These are phyloP conservation scores for Daktulosphaira vitifoliae DNA, from an alignment of 1,140 invertebrate genomes.

Conservation along the genomic window DNA sequence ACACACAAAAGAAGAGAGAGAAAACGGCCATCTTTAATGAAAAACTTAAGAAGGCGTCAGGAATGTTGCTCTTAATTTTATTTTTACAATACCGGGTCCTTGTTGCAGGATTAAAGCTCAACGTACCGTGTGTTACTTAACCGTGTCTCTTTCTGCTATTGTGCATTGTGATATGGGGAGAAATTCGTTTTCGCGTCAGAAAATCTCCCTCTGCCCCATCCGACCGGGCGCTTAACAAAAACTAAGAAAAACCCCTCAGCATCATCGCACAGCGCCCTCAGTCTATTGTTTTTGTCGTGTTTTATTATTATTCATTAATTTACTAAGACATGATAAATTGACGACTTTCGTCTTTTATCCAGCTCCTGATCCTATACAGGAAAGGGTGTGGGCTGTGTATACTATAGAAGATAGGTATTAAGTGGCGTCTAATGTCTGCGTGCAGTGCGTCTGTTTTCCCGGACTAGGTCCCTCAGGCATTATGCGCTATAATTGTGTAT, in stretches of 20 bases:
- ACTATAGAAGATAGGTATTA: constrained; percentile 18
- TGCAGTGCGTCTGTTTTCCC: neutral
- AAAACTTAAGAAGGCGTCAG: constrained; percentile 31
- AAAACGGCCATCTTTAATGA: constrained; percentile 34
- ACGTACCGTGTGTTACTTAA: constrained; percentile 34
- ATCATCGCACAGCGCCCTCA: neutral
- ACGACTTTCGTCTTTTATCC: neutral
- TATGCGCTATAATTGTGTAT: neutral
- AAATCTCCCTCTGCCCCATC: neutral
- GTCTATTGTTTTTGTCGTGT: constrained; percentile 31
- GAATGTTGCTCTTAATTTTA: constrained; percentile 32
- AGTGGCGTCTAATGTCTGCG: constrained; percentile 31
- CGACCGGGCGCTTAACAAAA: constrained; percentile 2
- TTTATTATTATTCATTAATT: constrained; percentile 34
- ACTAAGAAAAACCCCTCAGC: constrained; percentile 19
- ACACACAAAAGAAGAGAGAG: neutral
- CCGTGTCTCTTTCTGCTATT: constrained; percentile 17
- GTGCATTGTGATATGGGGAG: neutral
- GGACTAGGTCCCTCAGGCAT: neutral
- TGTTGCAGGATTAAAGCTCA: constrained; percentile 27
- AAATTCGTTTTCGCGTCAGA: constrained; percentile 32
- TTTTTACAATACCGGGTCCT: constrained; percentile 22
- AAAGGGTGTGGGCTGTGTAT: too few species aligned
- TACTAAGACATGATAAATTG: constrained; percentile 31
- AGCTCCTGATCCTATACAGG: too few species aligned